Percentiles rank a stretch among this genome's conserved stretches.
Conservation (phyloP, 2,888 invertebrate genomes). For the Sarcophaga subvicina region DNA sequence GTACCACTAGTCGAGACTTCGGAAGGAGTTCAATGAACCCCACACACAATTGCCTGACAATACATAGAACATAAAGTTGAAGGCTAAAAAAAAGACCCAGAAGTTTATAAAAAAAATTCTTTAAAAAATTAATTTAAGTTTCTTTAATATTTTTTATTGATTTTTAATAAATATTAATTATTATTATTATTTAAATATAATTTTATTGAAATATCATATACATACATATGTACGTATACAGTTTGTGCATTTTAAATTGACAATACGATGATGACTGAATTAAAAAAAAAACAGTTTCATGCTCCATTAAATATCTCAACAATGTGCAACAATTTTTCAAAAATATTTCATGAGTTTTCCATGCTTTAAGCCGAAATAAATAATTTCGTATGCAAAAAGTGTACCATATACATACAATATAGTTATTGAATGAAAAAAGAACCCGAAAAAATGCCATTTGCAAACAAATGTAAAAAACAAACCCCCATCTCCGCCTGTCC, state of each 20-base stretch:
- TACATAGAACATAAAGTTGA: no score
- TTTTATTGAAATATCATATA: no score
- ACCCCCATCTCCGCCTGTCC: slow-evolving; percentile 7
- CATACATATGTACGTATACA: no score
- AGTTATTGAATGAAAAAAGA: slow-evolving; percentile 19
- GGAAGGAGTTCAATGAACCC: no score
- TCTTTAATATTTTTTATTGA: no score
- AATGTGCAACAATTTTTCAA: slow-evolving; percentile 46
- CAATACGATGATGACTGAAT: background rate
- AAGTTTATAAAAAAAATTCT: no score
- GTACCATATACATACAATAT: slow-evolving; percentile 22
- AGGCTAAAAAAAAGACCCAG: no score
- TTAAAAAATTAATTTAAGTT: no score
- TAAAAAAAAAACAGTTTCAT: slow-evolving; percentile 36
- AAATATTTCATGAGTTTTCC: slow-evolving; percentile 20
- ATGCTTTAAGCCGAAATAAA: slow-evolving; percentile 45
- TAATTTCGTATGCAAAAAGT: slow-evolving; percentile 63
- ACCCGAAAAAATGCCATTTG: background rate
- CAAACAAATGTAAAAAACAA: slow-evolving; percentile 21
- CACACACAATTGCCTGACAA: no score
- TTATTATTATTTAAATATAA: no score
- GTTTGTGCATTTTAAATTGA: background rate
- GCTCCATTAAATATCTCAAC: slow-evolving; percentile 56
- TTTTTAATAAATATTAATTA: no score
- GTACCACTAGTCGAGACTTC: no score